Base-by-base conservation (phyloP, 2,797 vertebrate species). In the Siniperca obscura region DNA sequence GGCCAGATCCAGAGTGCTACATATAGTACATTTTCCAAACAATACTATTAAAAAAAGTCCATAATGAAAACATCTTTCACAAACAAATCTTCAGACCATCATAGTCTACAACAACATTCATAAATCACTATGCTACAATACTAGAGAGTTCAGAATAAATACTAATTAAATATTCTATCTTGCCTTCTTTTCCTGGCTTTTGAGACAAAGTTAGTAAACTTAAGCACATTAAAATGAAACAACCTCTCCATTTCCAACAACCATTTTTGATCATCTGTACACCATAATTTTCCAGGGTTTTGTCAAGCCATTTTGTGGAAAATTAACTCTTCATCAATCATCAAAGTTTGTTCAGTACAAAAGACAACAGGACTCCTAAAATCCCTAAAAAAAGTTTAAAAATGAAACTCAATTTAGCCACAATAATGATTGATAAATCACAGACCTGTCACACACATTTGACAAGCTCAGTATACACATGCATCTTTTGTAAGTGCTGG, bases 241-340 rank as follows among this genome's bases (percentile, higher is more conserved):
- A 25, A 27, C 48, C 19, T 12, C 52, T 56, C 34, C 1, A 30
- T 30, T 30, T 30, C 30, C 30, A 30, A 30, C 30, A 30, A 30
- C 30, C 0, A 22, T 42, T 19, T 56, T 30, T 14, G 60, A 52
- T 72, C 12, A 52, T 36, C 44, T 13, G 21, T 40, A 61, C 65
- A 34, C 17, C 72, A 59, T 70, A 70, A 76, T 17, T 30, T 70
- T 83, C 72, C 25, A 27, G 72, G 16, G 19, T 72, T 57, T 75
- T 36, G 12, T 57, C 42, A 48, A 68, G 22, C 69, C 36, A 19
- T 36, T 48, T 77, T 5, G 11, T 57, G 6, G 69, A 69, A 79
- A 48, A 46, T 46, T 46, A 46, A 48, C 1, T 27, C 21, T 17
- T 25, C 40, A 67, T 25, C 40, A 67, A 68, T 52, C 13, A 48